Base-by-base conservation (phyloP, 2,797 vertebrate genomes). In the Geotrypetes seraphini region DNA sequence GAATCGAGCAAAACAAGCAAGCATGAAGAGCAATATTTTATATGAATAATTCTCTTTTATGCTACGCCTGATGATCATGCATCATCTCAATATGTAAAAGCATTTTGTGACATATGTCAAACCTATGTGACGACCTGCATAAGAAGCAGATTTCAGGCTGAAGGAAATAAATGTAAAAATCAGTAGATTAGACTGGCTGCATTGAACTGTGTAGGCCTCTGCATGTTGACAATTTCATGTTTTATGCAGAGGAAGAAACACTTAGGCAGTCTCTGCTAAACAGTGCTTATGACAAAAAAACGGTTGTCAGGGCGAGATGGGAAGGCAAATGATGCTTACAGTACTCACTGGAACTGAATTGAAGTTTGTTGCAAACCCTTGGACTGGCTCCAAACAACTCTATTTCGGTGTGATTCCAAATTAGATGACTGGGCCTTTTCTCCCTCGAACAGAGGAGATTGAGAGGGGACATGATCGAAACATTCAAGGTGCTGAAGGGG, bases 161-260 rank as follows among this genome's bases (percentile, higher is more conserved):
- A 58, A 51, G 37, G 50, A 50, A 72, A 66, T 65, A 53, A 63
- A 67, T 40, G 50, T 47, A n/a, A 34, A 50, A 54, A 60, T 60
- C 60, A 41, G 34, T 50, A 67, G 54, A 27, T 65, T 51, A 49
- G 47, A 34, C 45, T 45, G 55, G 58, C 64, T 47, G 33, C 52
- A 43, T 29, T 57, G 62, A 75, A 54, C 62, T 58, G 33, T 49
- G 35, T 33, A 23, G 52, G 42, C 31, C 31, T 50, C 42, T 2
- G 31, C 0, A 7, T 36, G n/a, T 53, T 40, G 51, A 43, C 20
- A 30, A 33, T 47, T 38, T 31, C 57, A 64, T 70, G 60, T 72
- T 78, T 78, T 70, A 75, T 73, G 58, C 44, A 72, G 19, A 58
- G 55, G 50, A 28, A 43, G n/a, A n/a, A n/a, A n/a, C n/a, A n/a